A percentile compares a stretch with the other conserved stretches of the same genome.
Conservation (phyloP, 2,888 invertebrate species). For the Stegana nigrithorax region DNA sequence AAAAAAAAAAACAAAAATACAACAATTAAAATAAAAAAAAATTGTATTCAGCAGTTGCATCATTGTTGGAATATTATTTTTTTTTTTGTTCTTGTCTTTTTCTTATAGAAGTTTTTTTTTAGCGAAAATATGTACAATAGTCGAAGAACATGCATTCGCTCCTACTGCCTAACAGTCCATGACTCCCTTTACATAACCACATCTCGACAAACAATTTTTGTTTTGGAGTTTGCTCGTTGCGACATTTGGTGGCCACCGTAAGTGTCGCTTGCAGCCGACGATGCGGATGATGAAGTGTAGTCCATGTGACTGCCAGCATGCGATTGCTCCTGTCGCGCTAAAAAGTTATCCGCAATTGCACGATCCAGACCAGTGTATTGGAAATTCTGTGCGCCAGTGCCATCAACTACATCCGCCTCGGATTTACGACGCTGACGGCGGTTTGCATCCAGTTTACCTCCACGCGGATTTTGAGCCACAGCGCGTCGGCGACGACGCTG, state of each 20-base stretch:
- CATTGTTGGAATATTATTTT: not conserved
- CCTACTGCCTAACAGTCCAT: too few relatives aligned
- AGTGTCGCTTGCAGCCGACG: slow-evolving; percentile 50
- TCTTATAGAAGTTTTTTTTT: not conserved
- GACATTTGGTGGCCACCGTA: slow-evolving; percentile 34
- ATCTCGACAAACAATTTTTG: slow-evolving; percentile 63
- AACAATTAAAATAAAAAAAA: not conserved
- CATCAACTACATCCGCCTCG: slow-evolving; percentile 63
- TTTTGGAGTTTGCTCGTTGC: slow-evolving; percentile 40
- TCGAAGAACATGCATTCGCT: too few relatives aligned
- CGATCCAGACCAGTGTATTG: slow-evolving; percentile 67
- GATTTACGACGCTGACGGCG: slow-evolving; percentile 66
- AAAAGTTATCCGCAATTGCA: slow-evolving; percentile 66
- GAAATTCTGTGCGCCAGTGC: slow-evolving; percentile 57
- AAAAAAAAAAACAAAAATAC: not conserved
- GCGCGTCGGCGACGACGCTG: slow-evolving; percentile 51
- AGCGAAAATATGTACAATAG: not conserved
- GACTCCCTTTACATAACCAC: slow-evolving; percentile 66
- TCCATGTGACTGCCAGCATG: slow-evolving; percentile 63
- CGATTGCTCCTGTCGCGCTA: slow-evolving; percentile 65
- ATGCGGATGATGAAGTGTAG: slow-evolving; percentile 61
- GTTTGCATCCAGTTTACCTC: slow-evolving; percentile 51
- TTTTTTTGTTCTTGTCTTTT: not conserved
- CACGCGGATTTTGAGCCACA: slow-evolving; percentile 36
- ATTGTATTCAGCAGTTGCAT: not conserved